A percentile compares a stretch with the other conserved stretches of the same genome.
phyloP scores from a whole-genome alignment of 1,140 invertebrate genomes.

The Adelges cooleyi region DNA sequence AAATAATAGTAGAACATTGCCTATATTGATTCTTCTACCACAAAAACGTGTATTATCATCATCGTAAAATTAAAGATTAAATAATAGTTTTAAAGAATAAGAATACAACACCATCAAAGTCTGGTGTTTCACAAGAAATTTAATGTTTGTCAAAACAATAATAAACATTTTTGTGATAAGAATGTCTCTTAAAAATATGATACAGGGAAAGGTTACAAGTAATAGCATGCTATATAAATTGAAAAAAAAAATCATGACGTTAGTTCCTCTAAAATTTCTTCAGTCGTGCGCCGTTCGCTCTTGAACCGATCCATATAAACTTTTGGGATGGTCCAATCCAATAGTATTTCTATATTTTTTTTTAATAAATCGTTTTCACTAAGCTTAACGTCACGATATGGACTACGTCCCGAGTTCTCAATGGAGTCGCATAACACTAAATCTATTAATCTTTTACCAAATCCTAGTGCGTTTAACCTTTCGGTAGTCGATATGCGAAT shows the following conservation, averaged over 20 bases:
- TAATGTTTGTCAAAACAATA: no score
- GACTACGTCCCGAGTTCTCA: constrained; percentile 54
- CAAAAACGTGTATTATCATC: neutral
- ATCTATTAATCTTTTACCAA: constrained; percentile 69
- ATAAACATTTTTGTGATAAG: no score
- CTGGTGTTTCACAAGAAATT: no score
- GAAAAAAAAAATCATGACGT: constrained; percentile 41
- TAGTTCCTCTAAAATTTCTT: constrained; percentile 63
- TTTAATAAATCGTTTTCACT: constrained; percentile 50
- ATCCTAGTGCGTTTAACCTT: constrained; percentile 60
- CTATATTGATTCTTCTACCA: neutral
- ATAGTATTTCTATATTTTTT: constrained; percentile 59
- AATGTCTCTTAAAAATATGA: no score
- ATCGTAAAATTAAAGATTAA: no score
- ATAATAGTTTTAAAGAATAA: no score
- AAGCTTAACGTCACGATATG: constrained; percentile 44
- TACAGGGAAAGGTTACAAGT: constrained; percentile 3
- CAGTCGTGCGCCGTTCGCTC: constrained; percentile 56
- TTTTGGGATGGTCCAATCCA: constrained; percentile 68
- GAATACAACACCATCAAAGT: no score
- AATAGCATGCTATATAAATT: neutral
- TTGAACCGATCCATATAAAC: constrained; percentile 63
- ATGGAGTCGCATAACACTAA: constrained; percentile 67
- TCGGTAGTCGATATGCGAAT: constrained; percentile 70
- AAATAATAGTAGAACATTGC: neutral